Evolutionary conservation across 2,888 invertebrate genomes (phyloP).

Genomic region (Metallyticus violacea): DNA sequence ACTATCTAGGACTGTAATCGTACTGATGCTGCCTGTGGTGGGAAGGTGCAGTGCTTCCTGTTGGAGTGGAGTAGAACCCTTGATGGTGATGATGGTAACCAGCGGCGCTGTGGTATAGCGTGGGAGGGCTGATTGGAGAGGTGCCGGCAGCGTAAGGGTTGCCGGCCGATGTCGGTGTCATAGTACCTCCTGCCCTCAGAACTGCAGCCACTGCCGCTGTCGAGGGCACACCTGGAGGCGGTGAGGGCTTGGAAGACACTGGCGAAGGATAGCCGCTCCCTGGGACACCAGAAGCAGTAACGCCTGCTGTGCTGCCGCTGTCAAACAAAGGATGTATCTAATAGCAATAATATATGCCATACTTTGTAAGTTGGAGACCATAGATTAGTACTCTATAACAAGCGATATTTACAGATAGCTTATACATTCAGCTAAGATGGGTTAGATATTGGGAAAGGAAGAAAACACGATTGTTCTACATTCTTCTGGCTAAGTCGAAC

Average conservation of each 20-base stretch:
- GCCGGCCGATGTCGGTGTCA: background rate
- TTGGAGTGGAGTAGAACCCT: background rate
- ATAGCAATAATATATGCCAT: too few relatives aligned
- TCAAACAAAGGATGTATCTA: background rate
- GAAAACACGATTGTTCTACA: too few relatives aligned
- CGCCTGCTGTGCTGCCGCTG: background rate
- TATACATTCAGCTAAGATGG: too few relatives aligned
- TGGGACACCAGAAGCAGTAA: background rate
- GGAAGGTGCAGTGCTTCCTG: background rate
- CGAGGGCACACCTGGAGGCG: background rate
- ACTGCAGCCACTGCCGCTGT: background rate
- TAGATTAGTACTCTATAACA: too few relatives aligned
- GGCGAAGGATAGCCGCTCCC: background rate
- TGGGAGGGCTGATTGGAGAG: background rate
- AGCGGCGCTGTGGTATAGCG: background rate
- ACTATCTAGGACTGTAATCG: background rate
- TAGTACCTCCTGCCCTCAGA: background rate
- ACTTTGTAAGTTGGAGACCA: too few relatives aligned
- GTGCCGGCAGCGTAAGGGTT: background rate
- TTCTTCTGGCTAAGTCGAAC: too few relatives aligned
- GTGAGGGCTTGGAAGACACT: background rate
- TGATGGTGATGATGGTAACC: slow-evolving; percentile 6
- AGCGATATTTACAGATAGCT: too few relatives aligned
- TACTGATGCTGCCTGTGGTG: background rate
- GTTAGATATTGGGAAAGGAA: too few relatives aligned